phyloP scores from a whole-genome alignment of 1,140 invertebrate genomes.

The Micrasema minimum region DNA sequence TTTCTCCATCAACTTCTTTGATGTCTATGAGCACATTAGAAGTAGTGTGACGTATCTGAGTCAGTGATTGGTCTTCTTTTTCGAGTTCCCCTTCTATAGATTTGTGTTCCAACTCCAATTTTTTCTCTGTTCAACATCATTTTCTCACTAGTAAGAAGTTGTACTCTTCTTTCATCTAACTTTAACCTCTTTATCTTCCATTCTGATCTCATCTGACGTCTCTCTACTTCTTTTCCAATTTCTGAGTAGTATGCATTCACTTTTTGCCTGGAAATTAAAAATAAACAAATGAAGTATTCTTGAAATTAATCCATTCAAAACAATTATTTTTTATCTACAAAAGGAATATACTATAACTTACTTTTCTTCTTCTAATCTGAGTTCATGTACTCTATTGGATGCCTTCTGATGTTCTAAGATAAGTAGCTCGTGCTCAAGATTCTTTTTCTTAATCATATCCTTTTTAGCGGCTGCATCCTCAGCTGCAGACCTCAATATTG shows the following conservation, averaged over 20 bases:
- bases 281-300: slow-evolving; percentile 4
- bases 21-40: neutral
- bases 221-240: slow-evolving; percentile 67
- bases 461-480: slow-evolving; percentile 61
- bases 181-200: slow-evolving; percentile 72
- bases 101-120: slow-evolving; percentile 62
- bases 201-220: slow-evolving; percentile 65
- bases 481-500: slow-evolving; percentile 63
- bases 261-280: slow-evolving; percentile 60
- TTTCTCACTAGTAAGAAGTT: slow-evolving; percentile 63
- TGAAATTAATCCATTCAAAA: slow-evolving; percentile 23
- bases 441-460: slow-evolving; percentile 60
- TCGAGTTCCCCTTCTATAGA: neutral
- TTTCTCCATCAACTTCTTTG: neutral
- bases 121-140: slow-evolving; percentile 63
- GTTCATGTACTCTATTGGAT: slow-evolving; percentile 54
- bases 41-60: neutral
- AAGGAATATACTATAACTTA: slow-evolving; percentile 40
- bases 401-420: slow-evolving; percentile 53
- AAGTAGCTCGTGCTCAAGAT: slow-evolving; percentile 57
- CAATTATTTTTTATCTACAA: neutral
- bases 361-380: slow-evolving; percentile 55
- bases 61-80: neutral
- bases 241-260: slow-evolving; percentile 70
- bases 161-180: slow-evolving; percentile 67